Evolutionary conservation across 2,113 vertebrate species (phyloP), one percentile per base, ranked within the genome.

Genomic region (Ophthalmolycus amberensis): DNA sequence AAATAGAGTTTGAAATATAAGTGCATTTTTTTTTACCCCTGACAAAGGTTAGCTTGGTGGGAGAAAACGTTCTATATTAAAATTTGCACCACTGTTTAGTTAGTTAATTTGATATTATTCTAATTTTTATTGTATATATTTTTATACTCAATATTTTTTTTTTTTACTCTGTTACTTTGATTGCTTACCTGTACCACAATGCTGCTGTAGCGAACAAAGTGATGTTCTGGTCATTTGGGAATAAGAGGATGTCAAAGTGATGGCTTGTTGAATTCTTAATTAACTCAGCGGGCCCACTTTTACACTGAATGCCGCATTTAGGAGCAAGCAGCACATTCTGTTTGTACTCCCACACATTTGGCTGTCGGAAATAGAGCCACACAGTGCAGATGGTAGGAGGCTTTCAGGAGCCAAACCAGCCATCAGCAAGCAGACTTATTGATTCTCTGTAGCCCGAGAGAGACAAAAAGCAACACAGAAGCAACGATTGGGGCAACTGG

Each of bases 341-440:
- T 88, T 89, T 86, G 68, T 79, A 85, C 89, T 84, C 89, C 91
- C 89, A 92, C 90, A 75, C 82, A 50, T 82, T 88, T 90, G 80
- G 90, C 87, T 83, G 85, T 90, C 86, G 73, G 75, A 87, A 91
- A 88, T 77, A 82, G 75, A 85, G 75, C 79, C 69, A 68, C 87
- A 56, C 85, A 60, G 89, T 87, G 79, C 86, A 92, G 88, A 90
- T 88, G 89, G 88, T 74, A 44, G 56, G 78, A 89, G 84, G 82
- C 75, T 88, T 74, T 66, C 34, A 69, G 74, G 87, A 88, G 87
- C 58, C 77, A 77, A 88, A 87, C 34, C 74, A 90, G 84, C 83
- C 86, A 87, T 80, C 82, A 72, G 76, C 14, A 75, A 80, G 77
- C 71, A 84, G 73, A 88, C 83, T 74, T 88, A 94, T 90, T 90